phyloP scores from a whole-genome alignment of 2,797 vertebrate genomes.

The Numenius phaeopus region DNA sequence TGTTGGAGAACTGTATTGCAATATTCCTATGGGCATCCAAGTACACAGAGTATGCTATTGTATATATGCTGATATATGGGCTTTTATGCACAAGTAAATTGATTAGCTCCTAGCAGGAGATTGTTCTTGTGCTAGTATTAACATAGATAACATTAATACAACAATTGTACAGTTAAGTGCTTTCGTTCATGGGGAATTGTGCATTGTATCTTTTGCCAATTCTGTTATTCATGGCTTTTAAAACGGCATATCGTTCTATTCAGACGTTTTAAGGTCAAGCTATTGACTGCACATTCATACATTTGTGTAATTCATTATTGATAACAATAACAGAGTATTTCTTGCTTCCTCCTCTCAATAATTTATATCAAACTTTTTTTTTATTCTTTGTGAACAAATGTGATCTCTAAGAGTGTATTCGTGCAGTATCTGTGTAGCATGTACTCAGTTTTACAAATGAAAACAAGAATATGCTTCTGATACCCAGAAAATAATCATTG shows the following conservation, averaged over 20 bases:
- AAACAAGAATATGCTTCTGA: neutral
- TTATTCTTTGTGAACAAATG: neutral
- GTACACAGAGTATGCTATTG: neutral
- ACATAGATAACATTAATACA: neutral
- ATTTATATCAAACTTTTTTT: neutral
- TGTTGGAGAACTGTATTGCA: neutral
- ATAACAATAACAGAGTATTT: neutral
- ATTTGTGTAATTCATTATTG: neutral
- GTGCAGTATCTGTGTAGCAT: neutral
- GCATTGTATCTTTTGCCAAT: neutral
- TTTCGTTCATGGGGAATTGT: neutral
- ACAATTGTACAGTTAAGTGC: neutral
- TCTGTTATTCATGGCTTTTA: constrained; percentile 8
- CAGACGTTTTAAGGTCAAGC: neutral
- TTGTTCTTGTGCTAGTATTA: neutral
- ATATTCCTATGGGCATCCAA: neutral
- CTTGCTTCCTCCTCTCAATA: neutral
- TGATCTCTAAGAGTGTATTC: neutral
- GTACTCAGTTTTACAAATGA: neutral
- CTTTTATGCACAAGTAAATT: constrained; percentile 11
- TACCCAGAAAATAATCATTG: neutral
- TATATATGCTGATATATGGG: neutral
- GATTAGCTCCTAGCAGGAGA: neutral
- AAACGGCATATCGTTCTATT: neutral
- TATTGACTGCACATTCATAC: neutral